phyloP scores from a whole-genome alignment of 2,113 vertebrate genomes.

The Myrmecophaga tridactyla region DNA sequence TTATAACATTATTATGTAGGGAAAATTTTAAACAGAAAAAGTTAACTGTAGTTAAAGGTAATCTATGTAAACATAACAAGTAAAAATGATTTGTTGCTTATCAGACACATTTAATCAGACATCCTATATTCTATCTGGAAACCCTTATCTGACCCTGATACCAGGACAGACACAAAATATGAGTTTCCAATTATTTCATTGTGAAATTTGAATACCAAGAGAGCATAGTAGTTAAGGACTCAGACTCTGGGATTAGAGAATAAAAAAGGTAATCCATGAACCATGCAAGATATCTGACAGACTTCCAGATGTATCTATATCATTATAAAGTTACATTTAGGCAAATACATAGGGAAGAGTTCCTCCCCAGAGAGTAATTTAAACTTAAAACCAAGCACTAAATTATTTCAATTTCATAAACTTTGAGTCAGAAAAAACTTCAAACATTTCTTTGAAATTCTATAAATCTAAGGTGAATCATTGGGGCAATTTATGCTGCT shows the following conservation, averaged over 20 bases:
- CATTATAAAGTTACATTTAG: conserved; percentile 2
- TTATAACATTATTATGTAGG: neutral
- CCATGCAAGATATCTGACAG: neutral
- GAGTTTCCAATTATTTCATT: neutral
- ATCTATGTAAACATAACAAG: neutral
- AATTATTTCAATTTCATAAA: neutral
- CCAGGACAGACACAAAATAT: neutral
- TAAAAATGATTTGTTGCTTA: neutral
- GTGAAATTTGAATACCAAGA: neutral
- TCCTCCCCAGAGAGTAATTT: neutral
- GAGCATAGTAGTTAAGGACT: neutral
- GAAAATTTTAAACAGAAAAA: neutral
- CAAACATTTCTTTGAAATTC: neutral
- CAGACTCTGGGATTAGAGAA: accelerated
- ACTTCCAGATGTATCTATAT: neutral
- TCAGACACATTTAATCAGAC: neutral
- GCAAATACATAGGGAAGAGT: neutral
- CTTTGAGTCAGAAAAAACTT: neutral
- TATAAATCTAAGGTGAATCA: neutral
- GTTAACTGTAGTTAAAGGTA: neutral
- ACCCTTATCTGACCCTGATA: too few relatives aligned
- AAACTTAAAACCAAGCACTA: neutral
- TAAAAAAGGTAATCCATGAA: neutral
- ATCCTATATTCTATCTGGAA: neutral
- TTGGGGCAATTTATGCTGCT: neutral